These are phyloP conservation scores for Drosophila longiperda DNA, from an alignment of 2,888 invertebrate genomes.

Conservation along the genomic window DNA sequence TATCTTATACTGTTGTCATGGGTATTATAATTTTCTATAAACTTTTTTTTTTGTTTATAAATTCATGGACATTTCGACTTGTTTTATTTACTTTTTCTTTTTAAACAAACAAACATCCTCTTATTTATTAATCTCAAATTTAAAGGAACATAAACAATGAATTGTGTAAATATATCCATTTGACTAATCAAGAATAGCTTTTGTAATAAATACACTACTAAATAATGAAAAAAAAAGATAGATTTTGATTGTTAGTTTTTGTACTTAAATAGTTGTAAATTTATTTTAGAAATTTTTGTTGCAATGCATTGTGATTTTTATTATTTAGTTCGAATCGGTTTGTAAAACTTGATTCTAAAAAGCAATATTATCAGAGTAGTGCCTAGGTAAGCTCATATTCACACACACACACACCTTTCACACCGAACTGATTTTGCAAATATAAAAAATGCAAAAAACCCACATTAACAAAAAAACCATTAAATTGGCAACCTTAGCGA, in stretches of 20 bases:
- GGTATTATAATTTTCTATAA: slow-evolving; percentile 1
- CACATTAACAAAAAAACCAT: not conserved
- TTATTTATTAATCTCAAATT: not conserved
- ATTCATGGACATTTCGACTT: not conserved
- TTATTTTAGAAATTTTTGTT: not conserved
- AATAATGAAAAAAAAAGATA: not conserved
- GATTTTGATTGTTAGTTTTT: not conserved
- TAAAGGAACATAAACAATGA: not conserved
- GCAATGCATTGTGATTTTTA: not conserved
- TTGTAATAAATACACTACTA: not conserved
- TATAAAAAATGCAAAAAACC: slow-evolving; percentile 15
- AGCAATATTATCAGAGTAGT: too few relatives aligned
- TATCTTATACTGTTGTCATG: slow-evolving; percentile 47
- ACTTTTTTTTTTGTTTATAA: not conserved
- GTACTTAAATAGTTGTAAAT: not conserved
- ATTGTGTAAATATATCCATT: not conserved
- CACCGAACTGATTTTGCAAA: slow-evolving; percentile 31
- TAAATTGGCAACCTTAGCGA: slow-evolving; percentile 15
- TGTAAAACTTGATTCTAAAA: not conserved
- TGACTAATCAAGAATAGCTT: not conserved
- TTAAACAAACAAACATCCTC: not conserved
- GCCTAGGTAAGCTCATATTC: not conserved
- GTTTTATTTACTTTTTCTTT: not conserved
- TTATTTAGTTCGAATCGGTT: not conserved
- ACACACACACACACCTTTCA: slow-evolving; percentile 7